Evolutionary conservation across 1,140 invertebrate species (phyloP).

Genomic region (Ridgeia piscesae): DNA sequence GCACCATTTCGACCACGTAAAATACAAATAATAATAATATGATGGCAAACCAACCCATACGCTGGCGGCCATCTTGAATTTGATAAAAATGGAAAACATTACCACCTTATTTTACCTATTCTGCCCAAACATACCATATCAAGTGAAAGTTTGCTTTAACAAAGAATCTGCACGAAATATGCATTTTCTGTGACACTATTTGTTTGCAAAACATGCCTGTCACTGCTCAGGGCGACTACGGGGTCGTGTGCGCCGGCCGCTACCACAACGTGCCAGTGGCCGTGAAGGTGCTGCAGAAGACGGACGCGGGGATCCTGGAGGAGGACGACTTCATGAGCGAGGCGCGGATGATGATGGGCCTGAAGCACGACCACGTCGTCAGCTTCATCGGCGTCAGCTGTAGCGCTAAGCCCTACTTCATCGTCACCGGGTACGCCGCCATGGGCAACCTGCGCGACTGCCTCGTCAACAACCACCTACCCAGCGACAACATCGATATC

Average conservation of each 20-base stretch:
- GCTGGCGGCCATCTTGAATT: too few relatives aligned
- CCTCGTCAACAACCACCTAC: constrained; percentile 18
- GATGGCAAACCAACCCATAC: too few relatives aligned
- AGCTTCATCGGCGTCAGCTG: constrained; percentile 28
- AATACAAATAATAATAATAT: too few relatives aligned
- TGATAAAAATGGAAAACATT: too few relatives aligned
- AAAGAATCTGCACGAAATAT: too few relatives aligned
- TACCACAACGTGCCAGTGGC: constrained; percentile 19
- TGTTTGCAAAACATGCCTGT: too few relatives aligned
- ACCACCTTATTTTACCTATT: too few relatives aligned
- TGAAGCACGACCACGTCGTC: constrained; percentile 26
- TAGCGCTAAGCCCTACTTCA: constrained; percentile 23
- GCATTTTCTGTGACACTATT: too few relatives aligned
- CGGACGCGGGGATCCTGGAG: background rate
- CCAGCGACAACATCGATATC: constrained; percentile 23
- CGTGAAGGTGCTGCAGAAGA: constrained; percentile 27
- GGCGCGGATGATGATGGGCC: constrained; percentile 24
- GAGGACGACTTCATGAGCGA: constrained; percentile 31
- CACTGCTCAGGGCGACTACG: background rate
- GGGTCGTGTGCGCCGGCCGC: constrained; percentile 23
- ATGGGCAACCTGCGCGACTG: constrained; percentile 24
- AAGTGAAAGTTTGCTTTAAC: too few relatives aligned
- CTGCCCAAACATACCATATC: too few relatives aligned
- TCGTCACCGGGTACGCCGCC: constrained; percentile 22
- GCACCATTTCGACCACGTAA: too few relatives aligned